A percentile compares a stretch with the other conserved stretches of the same genome.
phyloP scores from a whole-genome alignment of 1,140 invertebrate species.

The Cyclargus thomasi region DNA sequence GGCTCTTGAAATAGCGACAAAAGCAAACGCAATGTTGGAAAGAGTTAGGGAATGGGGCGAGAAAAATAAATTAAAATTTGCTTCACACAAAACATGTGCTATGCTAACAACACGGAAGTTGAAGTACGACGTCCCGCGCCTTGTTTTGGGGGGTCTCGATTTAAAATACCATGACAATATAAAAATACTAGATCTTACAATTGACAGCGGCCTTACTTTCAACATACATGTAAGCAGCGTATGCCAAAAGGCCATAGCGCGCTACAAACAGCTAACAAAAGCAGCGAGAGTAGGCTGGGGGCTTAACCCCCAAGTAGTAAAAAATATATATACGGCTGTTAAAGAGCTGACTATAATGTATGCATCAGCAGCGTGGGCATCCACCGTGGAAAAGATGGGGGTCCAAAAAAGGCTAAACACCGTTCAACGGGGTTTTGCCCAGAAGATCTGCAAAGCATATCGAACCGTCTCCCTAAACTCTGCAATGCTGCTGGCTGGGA shows the following conservation, averaged over 20 bases:
- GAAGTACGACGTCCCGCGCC: slow-evolving; percentile 11
- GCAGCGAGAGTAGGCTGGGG: slow-evolving; percentile 19
- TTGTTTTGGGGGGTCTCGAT: neutral
- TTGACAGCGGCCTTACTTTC: slow-evolving; percentile 21
- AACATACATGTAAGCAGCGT: slow-evolving; percentile 10
- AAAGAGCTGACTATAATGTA: too few species aligned
- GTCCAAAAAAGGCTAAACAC: too few species aligned
- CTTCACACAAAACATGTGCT: slow-evolving; percentile 21
- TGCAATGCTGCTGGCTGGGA: too few species aligned
- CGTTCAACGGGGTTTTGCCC: too few species aligned
- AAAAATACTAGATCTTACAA: slow-evolving; percentile 19
- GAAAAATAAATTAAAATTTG: slow-evolving; percentile 19
- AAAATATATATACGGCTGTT: too few species aligned
- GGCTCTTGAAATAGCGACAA: too few species aligned
- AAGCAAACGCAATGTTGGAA: neutral
- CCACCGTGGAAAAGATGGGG: too few species aligned
- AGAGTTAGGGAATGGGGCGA: slow-evolving; percentile 6
- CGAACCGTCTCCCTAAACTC: too few species aligned
- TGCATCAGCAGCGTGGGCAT: too few species aligned
- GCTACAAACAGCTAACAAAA: slow-evolving; percentile 19
- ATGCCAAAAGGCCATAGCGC: slow-evolving; percentile 9
- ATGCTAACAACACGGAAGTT: slow-evolving; percentile 20
- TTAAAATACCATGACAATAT: neutral
- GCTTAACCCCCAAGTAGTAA: slow-evolving; percentile 8
- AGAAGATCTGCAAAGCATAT: too few species aligned